phyloP scores from a whole-genome alignment of 2,113 vertebrate genomes.

The Erythrocercus mccallii region DNA sequence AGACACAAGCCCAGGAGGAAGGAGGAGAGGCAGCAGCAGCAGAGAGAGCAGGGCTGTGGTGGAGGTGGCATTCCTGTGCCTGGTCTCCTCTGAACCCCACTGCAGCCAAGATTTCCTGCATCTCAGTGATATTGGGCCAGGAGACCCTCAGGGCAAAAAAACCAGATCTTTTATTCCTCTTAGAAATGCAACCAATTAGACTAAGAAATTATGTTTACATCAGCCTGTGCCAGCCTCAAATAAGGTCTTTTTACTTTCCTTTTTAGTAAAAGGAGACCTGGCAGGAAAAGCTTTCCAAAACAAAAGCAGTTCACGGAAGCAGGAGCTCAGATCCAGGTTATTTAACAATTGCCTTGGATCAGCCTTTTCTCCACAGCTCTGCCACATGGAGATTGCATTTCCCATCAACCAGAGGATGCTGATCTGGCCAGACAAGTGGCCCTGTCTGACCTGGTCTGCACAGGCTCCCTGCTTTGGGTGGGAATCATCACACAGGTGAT shows the following conservation, averaged over 20 bases:
- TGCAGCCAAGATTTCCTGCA: neutral
- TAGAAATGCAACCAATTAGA: neutral
- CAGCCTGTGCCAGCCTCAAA: neutral
- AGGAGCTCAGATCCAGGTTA: neutral
- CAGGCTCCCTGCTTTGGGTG: neutral
- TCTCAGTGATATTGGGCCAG: neutral
- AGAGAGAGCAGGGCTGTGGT: neutral
- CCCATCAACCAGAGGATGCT: neutral
- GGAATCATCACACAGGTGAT: neutral
- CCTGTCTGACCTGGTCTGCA: neutral
- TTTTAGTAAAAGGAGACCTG: neutral
- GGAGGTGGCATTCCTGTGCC: neutral
- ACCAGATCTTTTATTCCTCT: neutral
- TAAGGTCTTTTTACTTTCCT: neutral
- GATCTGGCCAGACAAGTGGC: neutral
- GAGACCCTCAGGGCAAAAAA: neutral
- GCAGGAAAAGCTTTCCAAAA: neutral
- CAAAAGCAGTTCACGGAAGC: neutral
- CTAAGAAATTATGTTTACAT: neutral
- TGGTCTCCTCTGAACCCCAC: neutral
- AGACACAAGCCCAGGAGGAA: neutral
- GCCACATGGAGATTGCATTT: rapidly evolving
- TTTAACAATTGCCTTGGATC: neutral
- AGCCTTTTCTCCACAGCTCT: neutral
- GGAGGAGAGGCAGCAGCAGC: neutral